phyloP scores from a whole-genome alignment of 2,797 vertebrate species.

The Melanotaenia maccullochi region DNA sequence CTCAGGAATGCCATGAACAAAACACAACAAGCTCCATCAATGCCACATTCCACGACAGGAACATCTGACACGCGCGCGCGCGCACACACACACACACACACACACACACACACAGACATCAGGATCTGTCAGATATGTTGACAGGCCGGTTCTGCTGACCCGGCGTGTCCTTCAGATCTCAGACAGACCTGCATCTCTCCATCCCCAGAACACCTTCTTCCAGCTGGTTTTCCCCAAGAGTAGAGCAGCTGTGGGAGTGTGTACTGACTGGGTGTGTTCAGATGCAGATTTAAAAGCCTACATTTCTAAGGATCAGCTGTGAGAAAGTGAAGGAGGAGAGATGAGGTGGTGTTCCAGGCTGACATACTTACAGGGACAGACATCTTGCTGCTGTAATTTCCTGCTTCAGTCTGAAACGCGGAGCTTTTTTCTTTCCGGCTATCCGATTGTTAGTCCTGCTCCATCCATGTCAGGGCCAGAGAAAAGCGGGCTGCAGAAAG shows the following conservation, averaged over 20 bases:
- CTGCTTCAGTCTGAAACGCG: not conserved
- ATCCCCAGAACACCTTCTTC: too few relatives aligned
- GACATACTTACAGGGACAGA: conserved; percentile 82
- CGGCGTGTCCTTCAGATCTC: not conserved
- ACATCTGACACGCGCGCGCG: not conserved
- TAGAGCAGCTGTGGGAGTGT: too few relatives aligned
- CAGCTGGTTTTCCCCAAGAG: too few relatives aligned
- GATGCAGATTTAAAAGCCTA: too few relatives aligned
- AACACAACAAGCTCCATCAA: conserved; percentile 50
- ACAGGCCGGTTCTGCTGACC: conserved; percentile 31
- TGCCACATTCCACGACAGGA: conserved; percentile 6
- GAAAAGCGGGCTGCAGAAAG: not conserved
- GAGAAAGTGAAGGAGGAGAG: too few relatives aligned
- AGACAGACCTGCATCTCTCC: too few relatives aligned
- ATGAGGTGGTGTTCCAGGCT: not conserved
- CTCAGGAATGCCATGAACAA: conserved; percentile 48
- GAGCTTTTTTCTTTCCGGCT: conserved; percentile 24
- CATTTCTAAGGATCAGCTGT: too few relatives aligned
- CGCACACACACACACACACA: too few relatives aligned
- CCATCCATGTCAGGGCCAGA: conserved; percentile 38
- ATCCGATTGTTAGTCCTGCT: conserved; percentile 43
- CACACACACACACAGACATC: too few relatives aligned
- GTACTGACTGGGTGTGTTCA: too few relatives aligned
- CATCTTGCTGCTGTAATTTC: conserved; percentile 66
- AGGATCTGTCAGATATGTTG: conserved; percentile 38